Conservation (phyloP, 2,113 vertebrate genomes). For the Etia nguti region DNA sequence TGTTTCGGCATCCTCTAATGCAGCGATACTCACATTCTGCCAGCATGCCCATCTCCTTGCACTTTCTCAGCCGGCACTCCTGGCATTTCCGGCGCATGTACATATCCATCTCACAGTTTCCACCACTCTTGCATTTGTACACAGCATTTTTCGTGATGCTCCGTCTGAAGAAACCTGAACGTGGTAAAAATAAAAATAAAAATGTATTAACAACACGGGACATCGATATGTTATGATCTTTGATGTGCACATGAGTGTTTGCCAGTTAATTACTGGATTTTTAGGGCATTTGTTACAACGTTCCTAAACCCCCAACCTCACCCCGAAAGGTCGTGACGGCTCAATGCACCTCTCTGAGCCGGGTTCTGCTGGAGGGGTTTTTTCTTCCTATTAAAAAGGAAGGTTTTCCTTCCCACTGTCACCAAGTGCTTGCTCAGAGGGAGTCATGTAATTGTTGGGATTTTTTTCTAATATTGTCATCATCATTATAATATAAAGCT, state of each 20-base stretch:
- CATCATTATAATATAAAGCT: neutral
- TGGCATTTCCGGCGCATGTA: slow-evolving; percentile 99
- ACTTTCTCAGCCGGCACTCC: slow-evolving; percentile 93
- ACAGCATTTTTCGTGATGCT: slow-evolving; percentile 98
- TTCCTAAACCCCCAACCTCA: neutral
- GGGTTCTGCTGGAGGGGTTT: neutral
- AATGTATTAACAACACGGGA: neutral
- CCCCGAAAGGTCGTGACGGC: rapidly evolving
- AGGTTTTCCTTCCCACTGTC: neutral
- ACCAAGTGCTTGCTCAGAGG: neutral
- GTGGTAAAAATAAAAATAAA: neutral
- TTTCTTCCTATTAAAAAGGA: neutral
- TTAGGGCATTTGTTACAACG: neutral
- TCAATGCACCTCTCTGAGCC: rapidly evolving
- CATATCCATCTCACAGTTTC: slow-evolving; percentile 99
- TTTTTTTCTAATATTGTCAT: rapidly evolving
- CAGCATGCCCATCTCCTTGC: slow-evolving; percentile 98
- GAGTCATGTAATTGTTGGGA: neutral
- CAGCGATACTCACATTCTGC: slow-evolving; percentile 89
- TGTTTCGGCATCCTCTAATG: neutral
- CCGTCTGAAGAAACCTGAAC: slow-evolving; percentile 92
- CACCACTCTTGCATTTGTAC: slow-evolving; percentile 96
- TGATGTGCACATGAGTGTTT: neutral
- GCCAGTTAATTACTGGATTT: neutral
- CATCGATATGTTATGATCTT: neutral